Conservation (phyloP, 2,797 vertebrate genomes). For the Pseudocheirus occidentalis region DNA sequence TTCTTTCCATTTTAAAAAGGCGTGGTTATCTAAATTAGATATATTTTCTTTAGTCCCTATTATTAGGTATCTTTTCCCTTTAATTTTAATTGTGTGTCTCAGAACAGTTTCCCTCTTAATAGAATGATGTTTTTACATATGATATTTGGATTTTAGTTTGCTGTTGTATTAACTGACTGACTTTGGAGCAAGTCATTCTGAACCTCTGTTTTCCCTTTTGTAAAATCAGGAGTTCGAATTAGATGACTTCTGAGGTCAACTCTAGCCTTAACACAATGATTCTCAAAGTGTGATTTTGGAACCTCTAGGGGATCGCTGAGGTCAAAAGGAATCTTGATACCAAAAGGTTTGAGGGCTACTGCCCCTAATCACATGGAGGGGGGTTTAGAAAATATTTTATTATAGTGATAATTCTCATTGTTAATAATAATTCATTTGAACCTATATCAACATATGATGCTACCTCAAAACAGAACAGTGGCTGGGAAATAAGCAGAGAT, state of each 20-base stretch:
- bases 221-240: neutral
- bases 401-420: no score
- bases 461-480: neutral
- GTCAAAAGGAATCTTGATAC: neutral
- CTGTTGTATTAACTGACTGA: neutral
- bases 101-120: neutral
- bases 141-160: neutral
- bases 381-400: neutral
- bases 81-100: neutral
- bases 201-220: neutral
- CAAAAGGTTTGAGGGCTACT: neutral
- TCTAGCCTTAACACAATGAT: neutral
- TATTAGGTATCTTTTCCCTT: neutral
- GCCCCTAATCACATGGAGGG: neutral
- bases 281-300: neutral
- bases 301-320: neutral
- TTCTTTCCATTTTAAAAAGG: neutral
- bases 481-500: neutral
- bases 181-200: neutral
- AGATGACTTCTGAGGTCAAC: neutral
- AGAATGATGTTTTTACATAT: neutral
- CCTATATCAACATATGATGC: neutral
- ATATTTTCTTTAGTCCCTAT: neutral
- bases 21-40: neutral
- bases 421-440: neutral